Conservation (phyloP, 2,797 vertebrate species). For the Melanotaenia maccullochi region DNA sequence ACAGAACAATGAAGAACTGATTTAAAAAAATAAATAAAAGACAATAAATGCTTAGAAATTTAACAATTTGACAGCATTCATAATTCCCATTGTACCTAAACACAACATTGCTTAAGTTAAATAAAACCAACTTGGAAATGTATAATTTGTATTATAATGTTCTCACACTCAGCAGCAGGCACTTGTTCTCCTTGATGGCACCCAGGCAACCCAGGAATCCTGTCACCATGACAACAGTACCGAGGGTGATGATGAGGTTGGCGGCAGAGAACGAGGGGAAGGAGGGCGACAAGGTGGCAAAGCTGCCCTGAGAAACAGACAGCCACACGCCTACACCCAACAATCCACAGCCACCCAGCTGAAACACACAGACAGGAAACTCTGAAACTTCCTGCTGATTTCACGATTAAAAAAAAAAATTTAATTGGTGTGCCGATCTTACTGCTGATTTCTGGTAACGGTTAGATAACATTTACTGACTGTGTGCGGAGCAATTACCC, state of each 20-base stretch:
- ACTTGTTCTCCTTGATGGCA: constrained; percentile 99
- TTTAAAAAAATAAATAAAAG: constrained; percentile 11
- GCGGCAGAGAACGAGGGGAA: constrained; percentile 96
- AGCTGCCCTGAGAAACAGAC: constrained; percentile 96
- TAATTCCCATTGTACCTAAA: constrained; percentile 8
- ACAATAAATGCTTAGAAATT: neutral
- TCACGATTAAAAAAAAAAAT: neutral
- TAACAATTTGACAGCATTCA: neutral
- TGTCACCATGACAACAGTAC: constrained; percentile 94
- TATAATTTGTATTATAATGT: constrained; percentile 29
- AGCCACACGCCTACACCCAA: constrained; percentile 98
- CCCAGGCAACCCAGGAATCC: constrained; percentile 97
- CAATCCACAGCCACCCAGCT: constrained; percentile 96
- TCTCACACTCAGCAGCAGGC: constrained; percentile 96
- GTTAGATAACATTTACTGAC: neutral
- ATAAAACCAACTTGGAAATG: neutral
- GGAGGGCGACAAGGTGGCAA: constrained; percentile 96
- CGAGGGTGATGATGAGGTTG: constrained; percentile 94
- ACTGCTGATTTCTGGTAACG: neutral
- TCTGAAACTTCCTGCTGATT: constrained; percentile 40
- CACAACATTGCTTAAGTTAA: neutral
- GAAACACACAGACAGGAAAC: constrained; percentile 54
- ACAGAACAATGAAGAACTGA: constrained; percentile 96
- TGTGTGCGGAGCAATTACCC: constrained; percentile 85
- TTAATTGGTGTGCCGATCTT: neutral